Evolutionary conservation across 2,113 vertebrate genomes (phyloP).

Genomic region (Ammodytes dubius): DNA sequence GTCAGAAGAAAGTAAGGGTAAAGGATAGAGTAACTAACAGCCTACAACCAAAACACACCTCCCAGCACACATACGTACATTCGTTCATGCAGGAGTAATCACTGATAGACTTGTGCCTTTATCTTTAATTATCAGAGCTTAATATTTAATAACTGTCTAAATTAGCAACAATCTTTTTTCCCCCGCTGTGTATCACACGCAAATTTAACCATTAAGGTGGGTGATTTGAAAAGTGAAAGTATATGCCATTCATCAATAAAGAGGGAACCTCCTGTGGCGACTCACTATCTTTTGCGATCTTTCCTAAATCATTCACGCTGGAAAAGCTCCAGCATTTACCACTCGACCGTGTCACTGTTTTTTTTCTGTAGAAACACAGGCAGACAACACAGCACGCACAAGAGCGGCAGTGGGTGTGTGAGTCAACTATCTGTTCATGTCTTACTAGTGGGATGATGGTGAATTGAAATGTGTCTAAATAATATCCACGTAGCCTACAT

Average conservation of each 20-base stretch:
- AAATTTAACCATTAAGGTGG: background rate
- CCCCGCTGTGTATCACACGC: background rate
- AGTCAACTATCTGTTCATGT: conserved; percentile 34
- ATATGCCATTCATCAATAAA: background rate
- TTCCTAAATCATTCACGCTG: conserved; percentile 33
- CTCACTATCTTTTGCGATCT: background rate
- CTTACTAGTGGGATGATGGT: background rate
- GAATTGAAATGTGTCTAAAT: conserved; percentile 15
- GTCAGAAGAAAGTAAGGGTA: conserved; percentile 75
- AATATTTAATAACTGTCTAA: conserved; percentile 7
- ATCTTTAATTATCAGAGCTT: conserved; percentile 29
- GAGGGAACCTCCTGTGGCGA: background rate
- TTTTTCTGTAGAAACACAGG: background rate
- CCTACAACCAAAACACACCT: conserved; percentile 61
- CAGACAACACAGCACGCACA: background rate
- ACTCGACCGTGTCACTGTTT: conserved; percentile 40
- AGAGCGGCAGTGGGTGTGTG: conserved; percentile 20
- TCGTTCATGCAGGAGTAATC: conserved; percentile 24
- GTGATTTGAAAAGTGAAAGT: background rate
- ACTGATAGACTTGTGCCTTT: conserved; percentile 28
- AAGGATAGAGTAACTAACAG: conserved; percentile 75
- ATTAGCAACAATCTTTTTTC: background rate
- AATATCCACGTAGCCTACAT: background rate
- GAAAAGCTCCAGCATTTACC: conserved; percentile 42
- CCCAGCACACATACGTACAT: conserved; percentile 9